These are phyloP conservation scores for Gavia stellata DNA, from an alignment of 2,113 vertebrate genomes.

Conservation along the genomic window DNA sequence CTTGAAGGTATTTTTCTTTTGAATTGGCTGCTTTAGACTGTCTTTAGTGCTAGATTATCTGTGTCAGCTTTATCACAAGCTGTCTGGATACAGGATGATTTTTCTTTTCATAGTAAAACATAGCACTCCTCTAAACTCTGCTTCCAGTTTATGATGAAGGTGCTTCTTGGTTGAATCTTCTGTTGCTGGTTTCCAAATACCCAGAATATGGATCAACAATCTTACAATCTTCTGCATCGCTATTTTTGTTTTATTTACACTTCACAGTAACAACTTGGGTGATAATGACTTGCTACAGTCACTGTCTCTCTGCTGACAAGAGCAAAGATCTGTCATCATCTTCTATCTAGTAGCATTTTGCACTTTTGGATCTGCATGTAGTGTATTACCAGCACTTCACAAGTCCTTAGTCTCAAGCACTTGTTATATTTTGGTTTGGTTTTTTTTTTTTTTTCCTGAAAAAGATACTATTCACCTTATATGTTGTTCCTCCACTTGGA, in stretches of 20 bases:
- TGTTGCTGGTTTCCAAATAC: conserved; percentile 39
- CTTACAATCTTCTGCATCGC: background rate
- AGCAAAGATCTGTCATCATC: conserved; percentile 64
- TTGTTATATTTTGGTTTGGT: background rate
- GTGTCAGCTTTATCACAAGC: conserved; percentile 60
- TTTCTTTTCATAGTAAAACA: conserved; percentile 43
- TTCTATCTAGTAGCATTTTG: conserved; percentile 42
- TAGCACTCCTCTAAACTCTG: background rate
- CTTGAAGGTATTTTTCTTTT: conserved; percentile 67
- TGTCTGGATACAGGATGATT: conserved; percentile 50
- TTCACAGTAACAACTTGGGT: conserved; percentile 65
- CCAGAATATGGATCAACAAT: conserved; percentile 55
- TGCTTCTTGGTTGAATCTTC: conserved; percentile 19
- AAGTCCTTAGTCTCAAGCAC: conserved; percentile 19
- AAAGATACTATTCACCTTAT: background rate
- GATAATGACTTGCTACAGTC: conserved; percentile 63
- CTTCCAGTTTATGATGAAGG: conserved; percentile 30
- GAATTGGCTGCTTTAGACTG: conserved; percentile 58
- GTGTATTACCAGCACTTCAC: conserved; percentile 28
- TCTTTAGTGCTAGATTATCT: conserved; percentile 58
- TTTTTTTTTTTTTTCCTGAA: background rate
- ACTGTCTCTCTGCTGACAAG: conserved; percentile 64
- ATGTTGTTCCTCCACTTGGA: background rate
- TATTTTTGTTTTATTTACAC: conserved; percentile 67
- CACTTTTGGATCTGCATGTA: conserved; percentile 51